Base-by-base conservation (phyloP, 2,113 vertebrate genomes). In the Chaetodon auriga region DNA sequence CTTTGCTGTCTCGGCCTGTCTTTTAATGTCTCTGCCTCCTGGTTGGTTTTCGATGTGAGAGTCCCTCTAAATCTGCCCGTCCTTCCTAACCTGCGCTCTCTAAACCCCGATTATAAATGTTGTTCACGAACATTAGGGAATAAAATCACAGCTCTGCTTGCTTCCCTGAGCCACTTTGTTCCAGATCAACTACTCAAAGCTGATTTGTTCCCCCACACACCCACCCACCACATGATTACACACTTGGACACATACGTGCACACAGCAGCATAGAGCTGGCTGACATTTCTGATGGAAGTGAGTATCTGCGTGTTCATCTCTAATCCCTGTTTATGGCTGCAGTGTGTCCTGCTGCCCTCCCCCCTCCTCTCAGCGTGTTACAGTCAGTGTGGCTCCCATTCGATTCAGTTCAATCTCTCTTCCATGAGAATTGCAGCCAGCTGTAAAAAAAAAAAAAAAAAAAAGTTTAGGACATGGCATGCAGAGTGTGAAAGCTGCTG, bases 161-260 rank as follows among this genome's bases (percentile, higher is more conserved):
- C 71, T 88, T 88, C 80, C 80, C 84, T 76, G 88, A 89, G 81
- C 88, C 83, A 86, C 85, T 93, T 93, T 91, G 82, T 88, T 92
- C 87, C 84, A 90, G 93, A 89, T 94, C 78, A 81, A 86, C 15
- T 76, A 51, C 61, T 78, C 78, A 90, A 92, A 94, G 88, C 87
- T 81, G 92, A 92, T 93, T 90, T 87, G 73, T 84, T 78, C 83
- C 73, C 78, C 68, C 70, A 78, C 68, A 72, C 66, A 72, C 71
- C 73, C 85, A 74, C 79, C 45, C 75, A 62, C 75, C 61, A 70
- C 71, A 85, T 64, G 63, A 75, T 87, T 63, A 77, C 87, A 82
- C 78, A 69, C 61, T 14, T 12, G 2, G 58, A 43, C 70, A 30
- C 62, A 64, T 66, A 58, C 23, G 49, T 69, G 68, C 68, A 55